These are phyloP conservation scores for Babyrousa celebensis DNA, from an alignment of 2,797 vertebrate genomes.

Conservation along the genomic window DNA sequence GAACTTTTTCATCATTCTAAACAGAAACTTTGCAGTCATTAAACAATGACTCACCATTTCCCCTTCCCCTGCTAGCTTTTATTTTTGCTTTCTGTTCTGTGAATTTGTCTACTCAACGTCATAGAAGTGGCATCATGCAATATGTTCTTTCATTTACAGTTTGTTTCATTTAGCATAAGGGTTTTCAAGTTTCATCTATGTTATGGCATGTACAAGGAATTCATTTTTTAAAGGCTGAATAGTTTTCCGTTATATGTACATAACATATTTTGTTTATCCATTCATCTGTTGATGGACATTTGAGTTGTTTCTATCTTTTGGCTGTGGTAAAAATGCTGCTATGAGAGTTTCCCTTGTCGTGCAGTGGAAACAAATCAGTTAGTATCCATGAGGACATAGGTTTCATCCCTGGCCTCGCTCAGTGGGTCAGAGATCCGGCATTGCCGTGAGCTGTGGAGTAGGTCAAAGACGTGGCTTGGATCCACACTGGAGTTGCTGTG, in stretches of 20 bases:
- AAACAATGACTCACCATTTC: neutral
- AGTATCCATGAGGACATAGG: too few species aligned
- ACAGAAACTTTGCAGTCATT: neutral
- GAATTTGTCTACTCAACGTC: neutral
- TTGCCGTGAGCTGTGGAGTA: too few species aligned
- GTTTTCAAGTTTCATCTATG: slow-evolving; percentile 35
- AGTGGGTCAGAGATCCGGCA: too few species aligned
- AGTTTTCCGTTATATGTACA: neutral
- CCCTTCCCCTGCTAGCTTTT: neutral
- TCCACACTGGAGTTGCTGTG: too few species aligned
- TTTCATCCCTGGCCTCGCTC: too few species aligned
- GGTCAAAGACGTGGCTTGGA: too few species aligned
- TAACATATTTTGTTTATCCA: neutral
- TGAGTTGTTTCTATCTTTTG: neutral
- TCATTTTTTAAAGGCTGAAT: slow-evolving; percentile 1
- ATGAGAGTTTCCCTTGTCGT: neutral
- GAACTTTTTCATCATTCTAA: neutral
- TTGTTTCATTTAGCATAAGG: neutral
- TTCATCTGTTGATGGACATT: neutral
- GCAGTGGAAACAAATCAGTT: too few species aligned
- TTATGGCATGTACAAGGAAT: neutral
- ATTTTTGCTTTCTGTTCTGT: slow-evolving; percentile 6
- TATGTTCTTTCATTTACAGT: neutral
- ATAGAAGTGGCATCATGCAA: neutral
- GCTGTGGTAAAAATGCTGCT: neutral